These are phyloP conservation scores for Anseranas semipalmata DNA, from an alignment of 2,113 vertebrate genomes.

Conservation along the genomic window DNA sequence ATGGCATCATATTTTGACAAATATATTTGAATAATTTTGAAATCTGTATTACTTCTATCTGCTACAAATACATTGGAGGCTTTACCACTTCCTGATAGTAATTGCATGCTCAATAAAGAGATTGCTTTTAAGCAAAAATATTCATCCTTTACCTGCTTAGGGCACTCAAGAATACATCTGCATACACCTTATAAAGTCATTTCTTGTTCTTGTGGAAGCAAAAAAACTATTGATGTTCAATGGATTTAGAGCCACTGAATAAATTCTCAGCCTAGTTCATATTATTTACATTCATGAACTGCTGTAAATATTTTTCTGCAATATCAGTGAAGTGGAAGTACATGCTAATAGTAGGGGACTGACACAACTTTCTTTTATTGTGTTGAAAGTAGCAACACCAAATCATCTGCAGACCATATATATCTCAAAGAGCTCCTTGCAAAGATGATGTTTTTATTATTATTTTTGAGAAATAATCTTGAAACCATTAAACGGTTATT, in stretches of 20 bases:
- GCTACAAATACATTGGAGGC: neutral
- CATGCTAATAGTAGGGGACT: neutral
- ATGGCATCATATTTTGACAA: neutral
- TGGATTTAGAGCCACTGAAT: neutral
- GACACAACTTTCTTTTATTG: neutral
- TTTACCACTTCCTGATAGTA: neutral
- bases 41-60: neutral
- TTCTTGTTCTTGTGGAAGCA: neutral
- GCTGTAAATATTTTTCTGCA: neutral
- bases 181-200: neutral
- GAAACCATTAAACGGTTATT: neutral
- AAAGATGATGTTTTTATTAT: neutral
- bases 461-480: neutral
- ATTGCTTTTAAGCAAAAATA: neutral
- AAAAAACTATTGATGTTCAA: neutral
- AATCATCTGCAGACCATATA: neutral
- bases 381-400: neutral
- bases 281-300: neutral
- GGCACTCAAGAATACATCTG: neutral
- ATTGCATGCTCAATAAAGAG: accelerated
- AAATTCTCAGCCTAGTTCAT: neutral
- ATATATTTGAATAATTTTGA: neutral
- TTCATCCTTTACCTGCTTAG: neutral
- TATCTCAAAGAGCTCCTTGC: neutral
- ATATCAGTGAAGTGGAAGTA: neutral